Evolutionary conservation across 2,113 vertebrate genomes (phyloP), one percentile per base, ranked within the genome.

Genomic region (Entelurus aequoreus): DNA sequence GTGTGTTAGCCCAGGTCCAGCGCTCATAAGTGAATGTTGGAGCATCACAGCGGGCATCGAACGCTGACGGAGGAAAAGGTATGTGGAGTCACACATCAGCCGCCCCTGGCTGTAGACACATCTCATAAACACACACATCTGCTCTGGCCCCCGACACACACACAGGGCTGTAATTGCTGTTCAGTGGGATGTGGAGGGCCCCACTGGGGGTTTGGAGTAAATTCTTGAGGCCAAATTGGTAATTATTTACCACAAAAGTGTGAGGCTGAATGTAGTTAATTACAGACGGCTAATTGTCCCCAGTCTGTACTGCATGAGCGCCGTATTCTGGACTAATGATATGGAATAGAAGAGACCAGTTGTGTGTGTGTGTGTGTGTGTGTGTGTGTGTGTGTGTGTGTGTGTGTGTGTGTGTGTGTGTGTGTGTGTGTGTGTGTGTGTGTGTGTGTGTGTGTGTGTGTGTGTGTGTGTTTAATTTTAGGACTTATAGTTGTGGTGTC

Each of bases 181-280:
- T 84, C 74, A 83, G 66, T 83, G 78, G 68, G 72, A 82, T 76
- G 72, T 77, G 66, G 71, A 68, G 61, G 66, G 65, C 76, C 64
- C 68, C 67, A 71, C 77, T 77, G 63, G 72, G 55, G 72, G 82
- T 69, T 74, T 77, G 67, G 77, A 66, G 69, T 77, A 61, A 81
- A 85, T 83, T 71, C 71, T 73, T 73, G 62, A 72, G 63, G 62
- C 66, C 82, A 86, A 84, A 79, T 81, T 74, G 73, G 69, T 77
- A 72, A 81, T 84, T 82, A 84, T 88, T 88, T 85, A 76, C 75
- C 68, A 72, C 76, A 85, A 71, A 78, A 80, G 72, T 72, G 75
- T 53, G 37, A 60, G 50, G 63, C 58, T 77, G 71, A 80, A 76
- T 83, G 70, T 79, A 80, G 67, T 74, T 86, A 81, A 87, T 86